Conservation (phyloP, 2,113 vertebrate species). For the Psittacara wagleri region DNA sequence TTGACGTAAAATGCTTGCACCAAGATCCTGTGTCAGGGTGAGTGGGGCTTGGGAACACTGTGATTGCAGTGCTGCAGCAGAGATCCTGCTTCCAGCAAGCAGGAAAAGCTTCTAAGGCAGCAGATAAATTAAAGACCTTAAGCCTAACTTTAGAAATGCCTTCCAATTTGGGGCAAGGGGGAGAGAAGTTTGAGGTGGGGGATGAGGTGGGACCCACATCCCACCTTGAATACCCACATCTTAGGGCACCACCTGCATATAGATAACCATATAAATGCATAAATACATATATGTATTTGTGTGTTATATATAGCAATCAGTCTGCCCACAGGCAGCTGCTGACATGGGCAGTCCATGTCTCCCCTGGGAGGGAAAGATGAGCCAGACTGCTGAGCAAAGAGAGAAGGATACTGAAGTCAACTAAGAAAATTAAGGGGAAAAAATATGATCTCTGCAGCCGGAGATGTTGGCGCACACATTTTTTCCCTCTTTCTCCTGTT, state of each 20-base stretch:
- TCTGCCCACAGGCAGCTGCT: neutral
- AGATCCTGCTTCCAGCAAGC: neutral
- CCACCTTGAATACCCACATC: neutral
- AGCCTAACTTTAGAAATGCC: neutral
- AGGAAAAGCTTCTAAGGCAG: neutral
- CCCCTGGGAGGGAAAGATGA: neutral
- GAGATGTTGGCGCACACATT: neutral
- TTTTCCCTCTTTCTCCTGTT: neutral
- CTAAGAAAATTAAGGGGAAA: neutral
- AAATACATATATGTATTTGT: neutral
- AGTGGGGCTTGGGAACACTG: neutral
- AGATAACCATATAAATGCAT: neutral
- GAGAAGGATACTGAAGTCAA: neutral
- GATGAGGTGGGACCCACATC: neutral
- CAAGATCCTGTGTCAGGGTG: rapidly evolving
- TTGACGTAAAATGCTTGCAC: neutral
- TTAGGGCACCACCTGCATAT: neutral
- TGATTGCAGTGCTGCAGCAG: neutral
- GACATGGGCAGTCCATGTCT: neutral
- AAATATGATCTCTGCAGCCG: neutral
- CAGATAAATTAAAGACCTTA: neutral
- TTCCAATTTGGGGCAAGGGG: neutral
- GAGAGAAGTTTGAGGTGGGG: neutral
- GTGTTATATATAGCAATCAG: neutral
- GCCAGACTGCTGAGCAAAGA: neutral